Percentiles rank a stretch among this genome's conserved stretches.
These are phyloP conservation scores for Mycetomoellerius zeteki DNA, from an alignment of 1,140 invertebrate species.

Conservation along the genomic window DNA sequence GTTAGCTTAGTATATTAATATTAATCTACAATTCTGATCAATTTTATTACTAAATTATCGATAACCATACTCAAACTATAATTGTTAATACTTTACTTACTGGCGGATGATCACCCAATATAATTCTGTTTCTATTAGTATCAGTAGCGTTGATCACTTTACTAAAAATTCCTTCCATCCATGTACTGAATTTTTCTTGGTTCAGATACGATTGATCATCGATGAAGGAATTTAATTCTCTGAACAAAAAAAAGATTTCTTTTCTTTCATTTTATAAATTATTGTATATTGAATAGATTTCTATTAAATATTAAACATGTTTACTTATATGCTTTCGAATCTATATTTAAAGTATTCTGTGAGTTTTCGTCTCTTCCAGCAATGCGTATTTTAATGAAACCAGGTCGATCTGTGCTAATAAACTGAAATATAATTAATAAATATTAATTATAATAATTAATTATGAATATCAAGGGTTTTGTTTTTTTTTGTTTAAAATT, in stretches of 20 bases:
- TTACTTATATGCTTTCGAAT: neutral
- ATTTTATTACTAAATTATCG: too few relatives aligned
- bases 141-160: slow-evolving; percentile 78
- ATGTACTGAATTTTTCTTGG: slow-evolving; percentile 84
- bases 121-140: slow-evolving; percentile 6
- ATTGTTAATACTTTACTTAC: neutral
- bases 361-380: neutral
- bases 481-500: too few relatives aligned
- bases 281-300: neutral
- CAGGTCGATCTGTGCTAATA: neutral
- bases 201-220: slow-evolving; percentile 81
- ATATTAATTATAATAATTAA: slow-evolving; percentile 27
- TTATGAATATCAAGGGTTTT: too few relatives aligned
- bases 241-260: slow-evolving; percentile 49
- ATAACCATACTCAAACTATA: too few relatives aligned
- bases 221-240: slow-evolving; percentile 82
- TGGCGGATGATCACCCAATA: neutral
- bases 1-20: neutral
- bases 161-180: slow-evolving; percentile 83
- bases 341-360: neutral
- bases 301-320: neutral
- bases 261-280: neutral
- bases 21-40: neutral
- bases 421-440: slow-evolving; percentile 68
- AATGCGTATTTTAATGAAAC: slow-evolving; percentile 27